Conservation (phyloP, 2,888 invertebrate genomes). For the Dusona sp. region DNA sequence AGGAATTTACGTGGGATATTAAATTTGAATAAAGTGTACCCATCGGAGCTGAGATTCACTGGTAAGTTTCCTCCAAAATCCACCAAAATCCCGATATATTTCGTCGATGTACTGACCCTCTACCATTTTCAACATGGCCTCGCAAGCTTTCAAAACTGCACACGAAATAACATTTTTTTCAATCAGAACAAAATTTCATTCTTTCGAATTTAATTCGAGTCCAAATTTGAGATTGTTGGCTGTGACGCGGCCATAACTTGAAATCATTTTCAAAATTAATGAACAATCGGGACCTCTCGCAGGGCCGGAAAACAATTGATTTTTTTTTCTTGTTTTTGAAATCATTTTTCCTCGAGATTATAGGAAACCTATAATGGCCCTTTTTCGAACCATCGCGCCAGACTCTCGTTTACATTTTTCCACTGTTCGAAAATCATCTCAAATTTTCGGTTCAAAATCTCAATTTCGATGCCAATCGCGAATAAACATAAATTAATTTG, state of each 20-base stretch:
- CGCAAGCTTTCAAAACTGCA: conserved; percentile 90
- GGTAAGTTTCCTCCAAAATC: conserved; percentile 92
- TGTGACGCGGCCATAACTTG: not conserved
- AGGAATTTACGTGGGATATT: not conserved
- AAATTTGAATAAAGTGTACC: conserved; percentile 86
- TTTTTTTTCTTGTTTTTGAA: no score
- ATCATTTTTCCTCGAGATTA: no score
- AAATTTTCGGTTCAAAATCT: no score
- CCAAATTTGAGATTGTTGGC: not conserved
- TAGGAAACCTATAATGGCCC: no score
- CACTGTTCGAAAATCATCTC: no score
- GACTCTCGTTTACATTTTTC: no score
- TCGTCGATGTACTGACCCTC: conserved; percentile 89
- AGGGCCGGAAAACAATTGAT: not conserved
- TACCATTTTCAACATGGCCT: conserved; percentile 89
- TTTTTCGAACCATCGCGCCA: no score
- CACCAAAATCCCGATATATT: conserved; percentile 91
- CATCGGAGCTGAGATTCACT: conserved; percentile 96
- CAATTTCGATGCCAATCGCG: no score
- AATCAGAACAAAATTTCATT: not conserved
- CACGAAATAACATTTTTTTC: not conserved
- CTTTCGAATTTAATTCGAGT: not conserved
- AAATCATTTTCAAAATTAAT: not conserved
- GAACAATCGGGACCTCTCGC: not conserved
- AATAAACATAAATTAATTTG: not conserved